These are phyloP conservation scores for Myopa testacea DNA, from an alignment of 2,888 invertebrate species.

Conservation along the genomic window DNA sequence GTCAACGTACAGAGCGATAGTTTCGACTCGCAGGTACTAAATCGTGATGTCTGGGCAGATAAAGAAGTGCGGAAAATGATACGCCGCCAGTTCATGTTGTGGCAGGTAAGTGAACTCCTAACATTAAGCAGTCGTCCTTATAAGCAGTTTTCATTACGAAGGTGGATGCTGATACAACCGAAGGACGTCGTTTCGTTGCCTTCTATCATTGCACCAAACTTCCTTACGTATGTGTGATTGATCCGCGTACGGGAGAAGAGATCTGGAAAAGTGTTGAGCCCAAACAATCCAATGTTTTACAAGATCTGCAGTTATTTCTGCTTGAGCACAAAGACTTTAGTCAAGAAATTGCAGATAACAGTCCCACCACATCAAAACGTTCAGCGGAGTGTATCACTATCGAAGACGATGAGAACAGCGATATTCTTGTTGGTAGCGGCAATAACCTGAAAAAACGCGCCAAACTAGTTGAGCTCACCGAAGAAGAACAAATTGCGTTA, in stretches of 20 bases:
- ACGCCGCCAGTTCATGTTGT: conserved; percentile 75
- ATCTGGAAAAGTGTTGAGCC: conserved; percentile 65
- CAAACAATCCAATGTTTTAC: conserved; percentile 57
- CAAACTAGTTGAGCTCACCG: conserved; percentile 61
- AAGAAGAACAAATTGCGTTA: conserved; percentile 65
- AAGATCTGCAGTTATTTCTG: conserved; percentile 55
- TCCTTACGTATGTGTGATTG: conserved; percentile 76
- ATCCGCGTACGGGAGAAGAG: conserved; percentile 77
- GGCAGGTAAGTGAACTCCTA: conserved; percentile 71
- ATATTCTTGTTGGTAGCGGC: conserved; percentile 39
- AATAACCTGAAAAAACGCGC: conserved; percentile 53
- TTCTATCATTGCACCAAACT: conserved; percentile 74
- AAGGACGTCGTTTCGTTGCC: conserved; percentile 74
- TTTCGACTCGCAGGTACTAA: conserved; percentile 77
- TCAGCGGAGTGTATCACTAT: conserved; percentile 48
- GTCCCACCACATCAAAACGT: conserved; percentile 58
- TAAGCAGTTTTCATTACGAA: conserved; percentile 36
- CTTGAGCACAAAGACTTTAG: conserved; percentile 59
- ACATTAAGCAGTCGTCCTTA: not conserved
- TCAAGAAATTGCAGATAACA: conserved; percentile 52
- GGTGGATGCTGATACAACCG: conserved; percentile 68
- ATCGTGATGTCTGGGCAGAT: conserved; percentile 79
- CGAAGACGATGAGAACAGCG: conserved; percentile 47
- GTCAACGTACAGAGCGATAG: conserved; percentile 78
- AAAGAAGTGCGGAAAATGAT: conserved; percentile 73